phyloP scores from a whole-genome alignment of 2,888 invertebrate species.

The Pheosia tremula region DNA sequence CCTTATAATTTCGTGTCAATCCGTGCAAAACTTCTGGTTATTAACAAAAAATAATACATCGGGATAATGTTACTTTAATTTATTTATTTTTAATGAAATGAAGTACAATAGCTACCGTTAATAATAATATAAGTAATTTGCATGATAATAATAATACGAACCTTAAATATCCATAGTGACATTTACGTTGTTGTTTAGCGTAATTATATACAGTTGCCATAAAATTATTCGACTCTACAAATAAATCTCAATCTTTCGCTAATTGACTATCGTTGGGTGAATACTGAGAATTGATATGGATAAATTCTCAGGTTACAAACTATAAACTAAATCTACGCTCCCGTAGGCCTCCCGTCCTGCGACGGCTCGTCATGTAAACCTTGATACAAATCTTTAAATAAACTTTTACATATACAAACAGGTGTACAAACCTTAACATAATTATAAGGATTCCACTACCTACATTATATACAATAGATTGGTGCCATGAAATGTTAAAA shows the following conservation, averaged over 20 bases:
- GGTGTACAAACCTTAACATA: conserved; percentile 75
- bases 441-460: conserved; percentile 67
- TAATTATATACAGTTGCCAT: conserved; percentile 69
- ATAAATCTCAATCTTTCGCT: conserved; percentile 79
- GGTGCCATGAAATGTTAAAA: conserved; percentile 52
- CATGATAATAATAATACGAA: conserved; percentile 57
- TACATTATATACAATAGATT: conserved; percentile 75
- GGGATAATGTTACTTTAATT: conserved; percentile 57
- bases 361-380: conserved; percentile 54
- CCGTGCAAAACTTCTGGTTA: too few relatives aligned
- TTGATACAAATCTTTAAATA: conserved; percentile 71
- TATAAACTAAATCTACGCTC: conserved; percentile 61
- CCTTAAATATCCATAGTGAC: conserved; percentile 51
- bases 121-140: conserved; percentile 70
- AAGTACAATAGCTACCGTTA: conserved; percentile 74
- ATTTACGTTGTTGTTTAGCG: conserved; percentile 50
- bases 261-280: conserved; percentile 85
- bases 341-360: conserved; percentile 64
- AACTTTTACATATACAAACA: conserved; percentile 82
- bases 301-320: conserved; percentile 64
- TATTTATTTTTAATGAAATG: conserved; percentile 67
- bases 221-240: conserved; percentile 69
- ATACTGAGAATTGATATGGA: conserved; percentile 65
- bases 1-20: too few relatives aligned
- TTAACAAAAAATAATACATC: conserved; percentile 16